Evolutionary conservation across 1,140 invertebrate genomes (phyloP), one percentile per base, ranked within the genome.

Genomic region (Pseudomyrmex concolor): DNA sequence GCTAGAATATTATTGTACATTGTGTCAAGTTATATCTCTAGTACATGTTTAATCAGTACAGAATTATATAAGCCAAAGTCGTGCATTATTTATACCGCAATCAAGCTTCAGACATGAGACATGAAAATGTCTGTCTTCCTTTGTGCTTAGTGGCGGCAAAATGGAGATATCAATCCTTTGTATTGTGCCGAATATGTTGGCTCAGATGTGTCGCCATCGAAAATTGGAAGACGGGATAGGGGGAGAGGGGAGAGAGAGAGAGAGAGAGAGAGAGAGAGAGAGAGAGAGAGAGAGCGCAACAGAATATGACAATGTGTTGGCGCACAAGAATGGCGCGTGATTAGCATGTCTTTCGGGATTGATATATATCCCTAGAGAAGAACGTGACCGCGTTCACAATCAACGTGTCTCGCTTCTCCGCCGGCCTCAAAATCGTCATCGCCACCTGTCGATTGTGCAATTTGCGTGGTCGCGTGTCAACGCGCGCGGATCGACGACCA

Each of bases 311-410:
- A 74, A 73, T 87, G 82, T 80, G 86, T 80, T 82, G 85, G 51
- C 48, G 81, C 55, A 54, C 85, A 77, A 88, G 86, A 83, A 87
- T 77, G 83, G 83, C 25, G 68, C 86, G 86, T 88, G 86, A 88
- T 88, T 88, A 88, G 86, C 86, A 88, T 77, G 86, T 88, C 86
- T 88, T 88, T 85, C 76, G 68, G 60, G 83, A 87, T 88, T 88
- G 85, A 88, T 88, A 85, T 85, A 85, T 82, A 87, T 66, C 71
- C 45, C 48, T 15, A 19, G 68, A 70, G 50, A 87, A 87, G 85
- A 87, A 84, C 86, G 86, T 87, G 86, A 87, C 63, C 73, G 82
- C 70, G 81, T 87, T 87, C 55, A 82, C 82, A 87, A 87, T 87
- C 85, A 87, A 70, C 70, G 74, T 82, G 85, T 80, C 34, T 34